Evolutionary conservation across 2,113 vertebrate genomes (phyloP).

Genomic region (Origma solitaria): DNA sequence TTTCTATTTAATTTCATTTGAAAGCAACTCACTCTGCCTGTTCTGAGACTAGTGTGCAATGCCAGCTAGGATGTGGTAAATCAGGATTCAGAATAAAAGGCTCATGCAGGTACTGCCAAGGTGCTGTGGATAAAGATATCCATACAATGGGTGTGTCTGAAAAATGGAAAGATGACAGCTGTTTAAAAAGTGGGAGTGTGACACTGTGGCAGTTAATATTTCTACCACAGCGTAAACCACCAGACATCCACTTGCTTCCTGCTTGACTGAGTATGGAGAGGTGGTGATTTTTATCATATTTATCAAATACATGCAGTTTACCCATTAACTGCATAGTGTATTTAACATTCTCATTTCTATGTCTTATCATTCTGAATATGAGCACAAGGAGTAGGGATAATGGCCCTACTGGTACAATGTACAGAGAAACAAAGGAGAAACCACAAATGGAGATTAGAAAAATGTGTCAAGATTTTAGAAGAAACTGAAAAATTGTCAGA

Average conservation of each 20-base stretch:
- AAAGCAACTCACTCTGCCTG: background rate
- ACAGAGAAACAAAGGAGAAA: background rate
- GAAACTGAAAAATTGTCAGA: slow-evolving; percentile 24
- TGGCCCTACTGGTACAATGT: background rate
- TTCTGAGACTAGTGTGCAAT: background rate
- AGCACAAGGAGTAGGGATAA: background rate
- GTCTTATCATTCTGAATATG: background rate
- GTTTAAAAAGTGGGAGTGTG: background rate
- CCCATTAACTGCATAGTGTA: background rate
- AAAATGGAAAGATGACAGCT: background rate
- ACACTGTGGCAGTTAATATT: background rate
- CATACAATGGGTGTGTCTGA: background rate
- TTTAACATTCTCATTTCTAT: background rate
- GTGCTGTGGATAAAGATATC: background rate
- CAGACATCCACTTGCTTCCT: background rate
- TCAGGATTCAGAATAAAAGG: background rate
- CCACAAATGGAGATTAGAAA: background rate
- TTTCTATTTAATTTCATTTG: background rate
- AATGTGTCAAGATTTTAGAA: background rate
- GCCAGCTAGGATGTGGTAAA: accelerated
- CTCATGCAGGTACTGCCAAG: background rate
- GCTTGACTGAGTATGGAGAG: background rate
- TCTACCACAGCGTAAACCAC: background rate
- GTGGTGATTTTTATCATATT: background rate
- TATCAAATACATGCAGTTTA: background rate